Percentiles rank a stretch among this genome's conserved stretches.
These are phyloP conservation scores for Pteronotus mesoamericanus DNA, from an alignment of 2,797 vertebrate genomes.

Conservation along the genomic window DNA sequence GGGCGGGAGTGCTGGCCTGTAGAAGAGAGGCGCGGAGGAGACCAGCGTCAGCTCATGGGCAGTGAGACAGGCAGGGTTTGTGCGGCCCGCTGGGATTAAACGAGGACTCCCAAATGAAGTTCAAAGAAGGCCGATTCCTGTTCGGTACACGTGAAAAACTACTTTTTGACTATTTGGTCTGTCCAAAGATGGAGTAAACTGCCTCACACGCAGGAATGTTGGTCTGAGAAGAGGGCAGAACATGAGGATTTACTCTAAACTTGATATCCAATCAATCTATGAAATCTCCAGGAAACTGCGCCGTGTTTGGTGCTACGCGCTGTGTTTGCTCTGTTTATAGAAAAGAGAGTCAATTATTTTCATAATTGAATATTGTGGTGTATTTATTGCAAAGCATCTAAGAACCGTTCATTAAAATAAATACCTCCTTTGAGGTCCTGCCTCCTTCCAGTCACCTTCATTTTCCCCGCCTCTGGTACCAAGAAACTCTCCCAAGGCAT, in stretches of 20 bases:
- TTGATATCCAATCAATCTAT: not conserved
- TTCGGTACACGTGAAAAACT: not conserved
- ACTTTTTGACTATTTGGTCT: not conserved
- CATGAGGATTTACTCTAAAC: not conserved
- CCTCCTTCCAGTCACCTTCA: not conserved
- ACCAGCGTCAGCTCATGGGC: not conserved
- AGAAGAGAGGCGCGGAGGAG: not conserved
- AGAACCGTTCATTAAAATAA: not conserved
- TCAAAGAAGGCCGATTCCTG: not conserved
- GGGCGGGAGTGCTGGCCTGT: not conserved
- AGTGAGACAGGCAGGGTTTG: not conserved
- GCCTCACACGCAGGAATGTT: not conserved
- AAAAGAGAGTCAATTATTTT: not conserved
- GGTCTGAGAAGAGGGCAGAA: not conserved
- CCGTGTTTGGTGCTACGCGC: not conserved
- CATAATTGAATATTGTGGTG: not conserved
- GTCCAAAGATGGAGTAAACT: not conserved
- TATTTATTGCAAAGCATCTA: not conserved
- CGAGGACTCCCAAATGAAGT: not conserved
- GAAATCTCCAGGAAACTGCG: not conserved
- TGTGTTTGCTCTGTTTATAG: too few relatives aligned
- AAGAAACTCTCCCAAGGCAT: not conserved
- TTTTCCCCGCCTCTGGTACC: not conserved
- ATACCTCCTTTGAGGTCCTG: not conserved
- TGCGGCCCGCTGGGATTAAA: not conserved